Base-by-base conservation (phyloP, 2,797 vertebrate genomes). In the Craterocephalus amniculus region DNA sequence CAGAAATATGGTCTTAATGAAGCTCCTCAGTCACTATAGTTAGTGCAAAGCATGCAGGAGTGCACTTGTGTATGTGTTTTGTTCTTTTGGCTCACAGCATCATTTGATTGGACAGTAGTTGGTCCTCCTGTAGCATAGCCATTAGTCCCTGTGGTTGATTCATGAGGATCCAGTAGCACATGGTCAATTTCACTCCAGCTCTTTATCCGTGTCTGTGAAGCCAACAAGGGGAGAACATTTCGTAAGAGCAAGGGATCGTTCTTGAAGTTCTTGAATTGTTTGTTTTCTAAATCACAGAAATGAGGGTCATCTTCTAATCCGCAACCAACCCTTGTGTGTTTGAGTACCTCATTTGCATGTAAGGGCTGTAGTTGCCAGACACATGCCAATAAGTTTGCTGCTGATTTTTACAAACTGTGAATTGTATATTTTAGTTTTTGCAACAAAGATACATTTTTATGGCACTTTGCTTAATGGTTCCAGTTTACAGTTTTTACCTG, bases 1-100 rank as follows among this genome's bases (percentile, higher is more conserved):
- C 76, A 78, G 79, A 91, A 92, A 88, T 81, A 76, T 75, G 80
- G 35, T 80, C 77, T 80, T 90, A 89, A 91, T 90, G 87, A 92
- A 88, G 80, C 84, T 88, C 79, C 63, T 87, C 81, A 71, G 74
- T 90, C 78, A 86, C 81, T 31, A 9, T 48, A 48, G 20, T 48
- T 48, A n/a, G 43, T 48, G 43, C 40, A 43, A 43, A 43, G 40
- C 43, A 48, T 48, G 24, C 22, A 58, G 63, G 62, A 55, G 76
- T 74, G 70, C 45, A 6, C 48, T 43, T 76, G 54, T 64, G 66
- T 36, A 49, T 48, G 43, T 48, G 20, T 0, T 73, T 20, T 58
- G 69, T 68, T 63, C 57, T 66, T 69, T 72, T 74, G 70, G 74
- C 83, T 74, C 56, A 38, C 68, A 65, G 60, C 67, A 32, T 52